phyloP scores from a whole-genome alignment of 92 coral and sea anemone genomes.

The Epizoanthus rinbou region DNA sequence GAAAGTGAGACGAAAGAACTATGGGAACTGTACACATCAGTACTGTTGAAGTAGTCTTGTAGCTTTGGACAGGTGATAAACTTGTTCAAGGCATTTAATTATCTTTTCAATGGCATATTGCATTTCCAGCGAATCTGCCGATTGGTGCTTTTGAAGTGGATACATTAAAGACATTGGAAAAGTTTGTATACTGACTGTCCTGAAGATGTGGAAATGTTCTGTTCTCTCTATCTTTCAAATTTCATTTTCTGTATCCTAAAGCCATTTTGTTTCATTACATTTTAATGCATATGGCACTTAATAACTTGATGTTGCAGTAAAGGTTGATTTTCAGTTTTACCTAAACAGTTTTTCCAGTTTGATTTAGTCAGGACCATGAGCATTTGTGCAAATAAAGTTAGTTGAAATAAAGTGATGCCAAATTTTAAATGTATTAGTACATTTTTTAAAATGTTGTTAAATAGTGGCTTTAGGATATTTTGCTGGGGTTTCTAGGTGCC shows the following conservation, averaged over 20 bases:
- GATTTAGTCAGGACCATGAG: no score
- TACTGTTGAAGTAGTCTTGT: no score
- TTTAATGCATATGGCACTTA: background rate
- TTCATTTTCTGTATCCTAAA: background rate
- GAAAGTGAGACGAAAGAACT: no score
- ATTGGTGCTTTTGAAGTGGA: slow-evolving; percentile 39
- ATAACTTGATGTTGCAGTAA: background rate
- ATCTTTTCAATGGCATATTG: slow-evolving; percentile 18
- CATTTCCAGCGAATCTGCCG: slow-evolving; percentile 31
- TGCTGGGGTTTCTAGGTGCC: slow-evolving; percentile 6
- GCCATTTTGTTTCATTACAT: background rate
- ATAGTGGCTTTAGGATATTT: background rate
- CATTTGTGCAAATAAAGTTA: no score
- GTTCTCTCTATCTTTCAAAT: background rate
- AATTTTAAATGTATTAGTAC: no score
- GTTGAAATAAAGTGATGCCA: no score
- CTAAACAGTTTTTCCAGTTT: background rate
- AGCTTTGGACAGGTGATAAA: background rate
- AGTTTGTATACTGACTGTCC: slow-evolving; percentile 31
- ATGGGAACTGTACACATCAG: no score
- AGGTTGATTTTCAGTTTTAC: background rate
- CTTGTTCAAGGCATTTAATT: slow-evolving; percentile 8
- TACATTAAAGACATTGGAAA: slow-evolving; percentile 33
- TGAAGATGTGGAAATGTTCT: background rate
- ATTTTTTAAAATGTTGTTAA: background rate